Evolutionary conservation across 1,140 invertebrate genomes (phyloP), one percentile per base, ranked within the genome.

Genomic region (Drosophila bifasciata): DNA sequence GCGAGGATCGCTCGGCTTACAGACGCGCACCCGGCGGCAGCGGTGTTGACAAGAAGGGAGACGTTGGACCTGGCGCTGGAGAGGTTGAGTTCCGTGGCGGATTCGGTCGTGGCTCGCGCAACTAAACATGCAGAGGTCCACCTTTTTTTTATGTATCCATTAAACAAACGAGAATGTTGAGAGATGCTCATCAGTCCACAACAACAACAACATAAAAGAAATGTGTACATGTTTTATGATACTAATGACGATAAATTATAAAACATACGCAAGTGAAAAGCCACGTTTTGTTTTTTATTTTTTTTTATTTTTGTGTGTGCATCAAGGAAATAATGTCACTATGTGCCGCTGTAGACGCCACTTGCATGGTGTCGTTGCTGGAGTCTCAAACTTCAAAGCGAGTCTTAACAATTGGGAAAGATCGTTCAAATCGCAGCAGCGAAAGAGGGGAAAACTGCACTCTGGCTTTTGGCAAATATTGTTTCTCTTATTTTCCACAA

Each of bases 1-100:
- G 93, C 32, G 95, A 95, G 90, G 96, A 97, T 92, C 94, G 96
- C 50, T 94, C 94, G 17, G 94, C 95, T 15, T 98, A 97, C 93
- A 94, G 97, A 91, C 93, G 96, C 66, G 95, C 95, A n/a, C 95
- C 95, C 16, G 93, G 94, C 40, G 93, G 93, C 45, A 92, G 93
- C 49, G 83, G 83, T 43, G 79, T 83, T 5, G 97, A 99, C 91
- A 99, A 99, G 92, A 98, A 98, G 92, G 96, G 96, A 53, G 98
- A 99, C 92, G 97, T 97, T 91, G 98, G 98, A 52, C 95, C 97
- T 91, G 97, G 97, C 60, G 95, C 96, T 39, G 95, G 94, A 74
- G 95, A 96, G 91, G 93, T 99, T 79, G 97, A 98, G 94, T 99
- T 99, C 93, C 92, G 92, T 89, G 92, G 92, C 56, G 92, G 92